Evolutionary conservation across 2,797 vertebrate genomes (phyloP), one percentile per base, ranked within the genome.

Genomic region (Crax fasciolata): DNA sequence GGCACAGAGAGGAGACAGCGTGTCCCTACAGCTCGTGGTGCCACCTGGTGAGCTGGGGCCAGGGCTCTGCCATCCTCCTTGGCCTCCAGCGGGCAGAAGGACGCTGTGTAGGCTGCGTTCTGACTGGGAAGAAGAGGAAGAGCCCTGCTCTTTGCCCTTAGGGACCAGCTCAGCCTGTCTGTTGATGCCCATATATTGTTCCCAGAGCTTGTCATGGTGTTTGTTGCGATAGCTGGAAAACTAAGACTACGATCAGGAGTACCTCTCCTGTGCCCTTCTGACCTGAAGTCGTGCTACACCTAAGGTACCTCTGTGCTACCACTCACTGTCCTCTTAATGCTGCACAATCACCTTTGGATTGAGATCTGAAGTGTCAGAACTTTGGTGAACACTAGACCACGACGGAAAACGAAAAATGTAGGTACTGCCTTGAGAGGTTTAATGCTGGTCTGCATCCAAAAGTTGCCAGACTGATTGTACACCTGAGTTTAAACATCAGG

Each of bases 21-120:
- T 35, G 57, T 58, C 61, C 9, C 51, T 58, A 84, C 83, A 72
- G 38, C 48, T 93, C 32, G 44, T 63, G 58, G 83, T 55, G 43
- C 48, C 68, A 16, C 51, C 58, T 21, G 4, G 71, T 8, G 55
- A 87, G 65, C 49, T 84, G 81, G 52, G 78, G 58, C 86, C 3
- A 2, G 67, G n/a, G 43, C 11, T 1, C 5, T 32, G 59, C 24
- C 0, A 0, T 48, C 72, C 59, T 62, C 4, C 1, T 46, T 2
- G 2, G 57, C 3, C 0, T 28, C 75, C 62, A 49, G 52, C 3
- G 2, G 62, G 70, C 20, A 91, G 81, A 62, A 74, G 32, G 55
- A 30, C 0, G 0, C 21, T 68, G 51, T 54, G 51, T 18, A 35
- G 84, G 20, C 16, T 11, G 11, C 48, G 44, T 20, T 38, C 38